Conservation (phyloP, 2,113 vertebrate genomes). For the Stercorarius parasiticus region DNA sequence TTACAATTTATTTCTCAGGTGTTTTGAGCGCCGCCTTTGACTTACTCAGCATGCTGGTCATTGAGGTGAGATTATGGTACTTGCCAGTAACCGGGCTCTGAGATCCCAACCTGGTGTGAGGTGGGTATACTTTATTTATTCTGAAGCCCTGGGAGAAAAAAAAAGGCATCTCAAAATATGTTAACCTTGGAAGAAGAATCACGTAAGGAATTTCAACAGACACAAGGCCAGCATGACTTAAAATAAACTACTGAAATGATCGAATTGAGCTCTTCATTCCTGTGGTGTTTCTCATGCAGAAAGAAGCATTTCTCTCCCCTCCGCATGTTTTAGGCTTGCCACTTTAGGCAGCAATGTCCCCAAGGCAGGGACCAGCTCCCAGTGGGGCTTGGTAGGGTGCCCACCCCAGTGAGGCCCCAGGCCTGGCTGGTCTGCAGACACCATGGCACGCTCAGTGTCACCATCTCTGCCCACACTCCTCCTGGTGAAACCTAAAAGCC, state of each 20-base stretch:
- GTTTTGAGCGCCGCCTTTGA: neutral
- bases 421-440: neutral
- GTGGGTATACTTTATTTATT: neutral
- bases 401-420: rapidly evolving
- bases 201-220: neutral
- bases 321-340: neutral
- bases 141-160: neutral
- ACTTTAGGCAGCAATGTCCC: neutral
- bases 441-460: neutral
- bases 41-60: neutral
- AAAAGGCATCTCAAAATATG: neutral
- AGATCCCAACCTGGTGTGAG: neutral
- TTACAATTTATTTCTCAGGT: neutral
- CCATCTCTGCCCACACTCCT: neutral
- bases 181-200: neutral
- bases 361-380: neutral
- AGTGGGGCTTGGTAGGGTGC: neutral
- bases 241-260: neutral
- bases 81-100: neutral
- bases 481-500: neutral
- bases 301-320: neutral
- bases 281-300: neutral
- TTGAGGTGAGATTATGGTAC: neutral
- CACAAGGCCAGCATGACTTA: neutral
- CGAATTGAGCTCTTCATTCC: neutral